Conservation (phyloP, 2,113 vertebrate species). For the Callorhinus ursinus region DNA sequence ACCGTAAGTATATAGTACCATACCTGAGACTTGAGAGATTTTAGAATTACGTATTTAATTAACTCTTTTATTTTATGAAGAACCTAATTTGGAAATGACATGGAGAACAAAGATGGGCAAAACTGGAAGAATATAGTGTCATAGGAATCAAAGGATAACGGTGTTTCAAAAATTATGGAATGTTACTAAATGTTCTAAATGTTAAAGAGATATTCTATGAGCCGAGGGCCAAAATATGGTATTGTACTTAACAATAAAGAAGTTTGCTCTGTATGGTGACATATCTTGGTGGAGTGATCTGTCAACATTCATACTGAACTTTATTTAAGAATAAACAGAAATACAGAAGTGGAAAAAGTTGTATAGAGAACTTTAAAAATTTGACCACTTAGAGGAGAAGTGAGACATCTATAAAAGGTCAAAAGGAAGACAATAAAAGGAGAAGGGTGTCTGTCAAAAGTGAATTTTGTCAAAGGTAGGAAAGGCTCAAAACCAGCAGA, state of each 20-base stretch:
- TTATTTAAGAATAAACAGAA: not conserved
- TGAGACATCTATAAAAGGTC: not conserved
- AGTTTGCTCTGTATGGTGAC: not conserved
- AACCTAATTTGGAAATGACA: not conserved
- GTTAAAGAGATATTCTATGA: not conserved
- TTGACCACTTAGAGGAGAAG: not conserved
- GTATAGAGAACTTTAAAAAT: not conserved
- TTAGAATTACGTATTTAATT: not conserved
- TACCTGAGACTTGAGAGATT: not conserved
- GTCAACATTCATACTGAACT: not conserved
- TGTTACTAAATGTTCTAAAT: not conserved
- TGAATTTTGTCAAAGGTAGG: not conserved
- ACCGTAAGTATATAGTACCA: not conserved
- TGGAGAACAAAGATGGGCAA: not conserved
- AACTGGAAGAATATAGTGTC: not conserved
- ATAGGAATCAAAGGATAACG: not conserved
- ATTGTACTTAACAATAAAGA: not conserved
- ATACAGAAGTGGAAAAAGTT: not conserved
- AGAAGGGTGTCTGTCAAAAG: not conserved
- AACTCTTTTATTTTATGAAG: not conserved
- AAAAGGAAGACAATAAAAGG: conserved; percentile 2
- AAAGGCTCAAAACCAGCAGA: not conserved
- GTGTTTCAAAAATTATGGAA: not conserved
- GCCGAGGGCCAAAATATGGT: not conserved
- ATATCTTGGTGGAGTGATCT: not conserved